Percentiles rank a stretch among this genome's conserved stretches.
phyloP scores from a whole-genome alignment of 2,797 vertebrate genomes.

The Echiichthys vipera region DNA sequence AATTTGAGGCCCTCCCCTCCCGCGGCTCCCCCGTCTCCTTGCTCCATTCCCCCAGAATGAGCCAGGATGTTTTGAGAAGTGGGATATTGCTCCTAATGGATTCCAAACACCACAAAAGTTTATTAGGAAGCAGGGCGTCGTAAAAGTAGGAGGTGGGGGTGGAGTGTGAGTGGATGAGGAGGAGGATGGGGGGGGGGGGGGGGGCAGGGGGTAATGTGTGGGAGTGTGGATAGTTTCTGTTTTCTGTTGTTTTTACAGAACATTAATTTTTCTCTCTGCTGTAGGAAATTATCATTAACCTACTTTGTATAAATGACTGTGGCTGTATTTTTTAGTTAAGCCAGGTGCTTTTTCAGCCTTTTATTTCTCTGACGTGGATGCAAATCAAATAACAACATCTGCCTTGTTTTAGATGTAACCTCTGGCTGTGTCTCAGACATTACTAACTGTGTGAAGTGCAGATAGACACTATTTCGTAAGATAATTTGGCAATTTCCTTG shows the following conservation, averaged over 20 bases:
- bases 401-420: constrained; percentile 14
- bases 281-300: constrained; percentile 26
- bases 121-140: constrained; percentile 83
- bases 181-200: neutral
- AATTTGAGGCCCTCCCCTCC: constrained; percentile 76
- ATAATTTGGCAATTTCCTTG: constrained; percentile 2
- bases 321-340: constrained; percentile 51
- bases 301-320: constrained; percentile 8
- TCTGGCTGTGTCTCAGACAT: constrained; percentile 14
- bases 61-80: constrained; percentile 86
- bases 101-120: constrained; percentile 88
- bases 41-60: constrained; percentile 67
- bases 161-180: constrained; percentile 22
- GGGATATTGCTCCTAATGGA: constrained; percentile 88
- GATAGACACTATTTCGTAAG: neutral
- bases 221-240: constrained; percentile 44
- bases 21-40: constrained; percentile 46
- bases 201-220: neutral
- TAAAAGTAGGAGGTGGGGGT: constrained; percentile 71
- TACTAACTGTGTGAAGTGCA: neutral
- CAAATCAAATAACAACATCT: constrained; percentile 49
- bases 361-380: constrained; percentile 27
- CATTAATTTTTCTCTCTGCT: constrained; percentile 50
- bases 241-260: constrained; percentile 64
- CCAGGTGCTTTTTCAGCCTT: constrained; percentile 28